Percentiles rank a stretch among this genome's conserved stretches.
phyloP scores from a whole-genome alignment of 2,113 vertebrate species.

The Gymnocephalus cernua region DNA sequence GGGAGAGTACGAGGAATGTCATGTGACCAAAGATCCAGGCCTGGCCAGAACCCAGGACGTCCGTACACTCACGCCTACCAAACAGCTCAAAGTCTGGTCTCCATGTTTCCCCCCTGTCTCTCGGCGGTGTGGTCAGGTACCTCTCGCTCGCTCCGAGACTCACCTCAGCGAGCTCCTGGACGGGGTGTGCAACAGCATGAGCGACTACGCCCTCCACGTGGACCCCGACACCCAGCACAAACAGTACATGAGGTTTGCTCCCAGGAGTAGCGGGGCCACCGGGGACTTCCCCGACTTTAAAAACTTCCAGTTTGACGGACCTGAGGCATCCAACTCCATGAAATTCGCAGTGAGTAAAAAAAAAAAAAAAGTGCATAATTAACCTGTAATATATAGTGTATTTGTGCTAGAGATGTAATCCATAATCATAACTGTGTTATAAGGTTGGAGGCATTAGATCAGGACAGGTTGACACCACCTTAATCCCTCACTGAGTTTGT shows the following conservation, averaged over 20 bases:
- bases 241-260: constrained; percentile 85
- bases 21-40: background rate
- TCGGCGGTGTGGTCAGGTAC: constrained; percentile 74
- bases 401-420: background rate
- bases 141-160: constrained; percentile 86
- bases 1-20: background rate
- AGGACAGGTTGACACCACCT: background rate
- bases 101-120: background rate
- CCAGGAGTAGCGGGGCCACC: constrained; percentile 66
- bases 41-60: background rate
- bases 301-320: constrained; percentile 84
- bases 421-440: background rate
- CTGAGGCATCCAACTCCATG: constrained; percentile 82
- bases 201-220: constrained; percentile 83
- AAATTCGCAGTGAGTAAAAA: constrained; percentile 86
- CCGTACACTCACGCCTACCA: background rate
- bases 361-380: background rate
- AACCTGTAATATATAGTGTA: background rate
- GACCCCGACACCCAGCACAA: constrained; percentile 82
- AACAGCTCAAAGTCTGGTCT: background rate
- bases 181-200: constrained; percentile 85
- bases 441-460: background rate
- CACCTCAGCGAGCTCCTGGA: constrained; percentile 87
- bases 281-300: constrained; percentile 81
- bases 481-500: background rate